A percentile compares a stretch with the other conserved stretches of the same genome.
Conservation (phyloP, 2,113 vertebrate species). For the Crotalus tigris region DNA sequence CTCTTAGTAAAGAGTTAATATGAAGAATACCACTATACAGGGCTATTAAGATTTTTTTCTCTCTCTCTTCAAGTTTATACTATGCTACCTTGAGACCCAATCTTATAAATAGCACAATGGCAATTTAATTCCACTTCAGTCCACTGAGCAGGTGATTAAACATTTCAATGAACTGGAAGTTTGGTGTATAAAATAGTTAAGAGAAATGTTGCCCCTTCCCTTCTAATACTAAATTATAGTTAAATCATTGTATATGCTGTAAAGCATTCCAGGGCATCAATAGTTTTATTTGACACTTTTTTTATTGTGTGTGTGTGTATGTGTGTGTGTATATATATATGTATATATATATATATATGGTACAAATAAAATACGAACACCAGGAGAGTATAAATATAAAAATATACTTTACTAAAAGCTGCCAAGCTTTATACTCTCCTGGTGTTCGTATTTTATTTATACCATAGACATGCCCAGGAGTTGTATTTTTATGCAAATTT, state of each 20-base stretch:
- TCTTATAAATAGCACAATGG: slow-evolving; percentile 18
- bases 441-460: too few species aligned
- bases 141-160: neutral
- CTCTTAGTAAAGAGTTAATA: slow-evolving; percentile 28
- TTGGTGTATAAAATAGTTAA: slow-evolving; percentile 8
- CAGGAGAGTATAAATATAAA: too few species aligned
- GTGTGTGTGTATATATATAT: too few species aligned
- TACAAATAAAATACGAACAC: too few species aligned
- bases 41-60: slow-evolving; percentile 22
- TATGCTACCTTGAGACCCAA: neutral
- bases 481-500: too few species aligned
- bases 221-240: neutral
- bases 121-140: slow-evolving; percentile 11
- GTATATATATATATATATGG: neutral
- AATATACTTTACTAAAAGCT: too few species aligned
- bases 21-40: slow-evolving; percentile 16
- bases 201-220: neutral
- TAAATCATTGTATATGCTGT: slow-evolving; percentile 33
- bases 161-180: neutral
- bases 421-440: too few species aligned
- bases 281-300: slow-evolving; percentile 49
- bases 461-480: too few species aligned
- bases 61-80: neutral
- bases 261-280: slow-evolving; percentile 12
- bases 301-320: neutral